These are phyloP conservation scores for Odontocolon sp. DNA, from an alignment of 2,888 invertebrate species.

Conservation along the genomic window DNA sequence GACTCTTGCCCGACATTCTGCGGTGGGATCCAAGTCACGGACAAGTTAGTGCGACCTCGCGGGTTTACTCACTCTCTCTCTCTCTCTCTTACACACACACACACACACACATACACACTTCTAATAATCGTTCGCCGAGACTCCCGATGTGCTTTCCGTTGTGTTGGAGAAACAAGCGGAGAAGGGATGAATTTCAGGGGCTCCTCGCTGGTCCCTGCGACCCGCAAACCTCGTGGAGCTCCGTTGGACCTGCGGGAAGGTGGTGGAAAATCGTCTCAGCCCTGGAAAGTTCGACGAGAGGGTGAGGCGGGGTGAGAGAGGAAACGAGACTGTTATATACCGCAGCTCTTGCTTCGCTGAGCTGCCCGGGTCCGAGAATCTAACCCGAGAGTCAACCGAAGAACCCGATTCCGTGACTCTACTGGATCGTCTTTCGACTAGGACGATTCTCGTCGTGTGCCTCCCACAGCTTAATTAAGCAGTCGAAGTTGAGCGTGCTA, in stretches of 20 bases:
- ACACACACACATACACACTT: slow-evolving; percentile 27
- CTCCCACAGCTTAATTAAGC: slow-evolving; percentile 70
- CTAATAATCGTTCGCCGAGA: slow-evolving; percentile 56
- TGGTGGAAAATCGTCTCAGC: slow-evolving; percentile 13
- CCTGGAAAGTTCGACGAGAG: slow-evolving; percentile 1
- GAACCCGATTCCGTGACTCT: slow-evolving; percentile 62
- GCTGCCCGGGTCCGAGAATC: slow-evolving; percentile 30
- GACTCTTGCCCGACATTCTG: slow-evolving; percentile 62
- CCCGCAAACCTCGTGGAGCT: slow-evolving; percentile 28
- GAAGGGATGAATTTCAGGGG: slow-evolving; percentile 40
- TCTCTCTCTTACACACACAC: not conserved
- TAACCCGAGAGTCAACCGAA: slow-evolving; percentile 61
- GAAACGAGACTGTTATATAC: slow-evolving; percentile 28
- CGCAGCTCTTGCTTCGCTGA: slow-evolving; percentile 24
- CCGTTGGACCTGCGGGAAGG: slow-evolving; percentile 35
- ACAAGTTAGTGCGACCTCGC: slow-evolving; percentile 44
- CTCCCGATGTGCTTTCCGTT: slow-evolving; percentile 55
- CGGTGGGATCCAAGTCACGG: slow-evolving; percentile 57
- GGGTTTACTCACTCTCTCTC: not conserved
- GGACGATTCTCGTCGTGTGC: slow-evolving; percentile 5
- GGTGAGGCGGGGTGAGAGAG: not conserved
- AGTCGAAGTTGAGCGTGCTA: slow-evolving; percentile 71
- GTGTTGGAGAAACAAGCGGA: slow-evolving; percentile 18
- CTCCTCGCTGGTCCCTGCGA: slow-evolving; percentile 29
- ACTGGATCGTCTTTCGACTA: slow-evolving; percentile 29